Evolutionary conservation across 2,888 invertebrate species (phyloP).

Genomic region (Chirona hameri): DNA sequence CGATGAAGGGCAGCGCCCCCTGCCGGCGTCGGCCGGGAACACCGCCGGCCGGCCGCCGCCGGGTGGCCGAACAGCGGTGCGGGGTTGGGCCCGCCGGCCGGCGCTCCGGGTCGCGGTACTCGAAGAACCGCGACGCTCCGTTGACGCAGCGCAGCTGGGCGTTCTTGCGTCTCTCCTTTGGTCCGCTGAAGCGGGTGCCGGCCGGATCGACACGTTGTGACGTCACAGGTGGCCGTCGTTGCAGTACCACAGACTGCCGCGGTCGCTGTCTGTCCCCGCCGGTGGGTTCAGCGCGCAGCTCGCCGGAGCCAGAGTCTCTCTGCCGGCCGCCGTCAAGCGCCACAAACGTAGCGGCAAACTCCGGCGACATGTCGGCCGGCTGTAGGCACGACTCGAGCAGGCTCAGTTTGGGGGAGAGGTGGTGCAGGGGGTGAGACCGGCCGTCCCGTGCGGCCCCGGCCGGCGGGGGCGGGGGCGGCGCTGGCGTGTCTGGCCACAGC

Average conservation of each 20-base stretch:
- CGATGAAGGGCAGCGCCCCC: background rate
- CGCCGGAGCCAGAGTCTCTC: background rate
- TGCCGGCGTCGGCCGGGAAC: background rate
- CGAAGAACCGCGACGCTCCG: background rate
- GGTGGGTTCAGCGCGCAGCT: background rate
- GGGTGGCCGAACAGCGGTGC: background rate
- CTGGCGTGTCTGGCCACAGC: background rate
- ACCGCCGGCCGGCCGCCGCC: background rate
- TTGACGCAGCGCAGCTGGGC: background rate
- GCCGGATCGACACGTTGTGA: background rate
- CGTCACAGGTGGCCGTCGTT: background rate
- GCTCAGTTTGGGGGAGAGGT: background rate
- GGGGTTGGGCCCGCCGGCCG: background rate
- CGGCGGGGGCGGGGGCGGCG: background rate
- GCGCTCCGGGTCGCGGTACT: slow-evolving; percentile 1
- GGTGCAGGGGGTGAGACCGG: background rate
- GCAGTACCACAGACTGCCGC: background rate
- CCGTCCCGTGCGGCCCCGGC: background rate
- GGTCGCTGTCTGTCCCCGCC: background rate
- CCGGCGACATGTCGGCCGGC: background rate
- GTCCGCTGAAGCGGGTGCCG: background rate
- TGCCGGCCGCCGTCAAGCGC: background rate
- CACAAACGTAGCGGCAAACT: background rate
- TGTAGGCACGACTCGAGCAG: background rate
- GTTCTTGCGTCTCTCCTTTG: background rate